phyloP scores from a whole-genome alignment of 2,888 invertebrate genomes.

The Drosophila subquinaria region DNA sequence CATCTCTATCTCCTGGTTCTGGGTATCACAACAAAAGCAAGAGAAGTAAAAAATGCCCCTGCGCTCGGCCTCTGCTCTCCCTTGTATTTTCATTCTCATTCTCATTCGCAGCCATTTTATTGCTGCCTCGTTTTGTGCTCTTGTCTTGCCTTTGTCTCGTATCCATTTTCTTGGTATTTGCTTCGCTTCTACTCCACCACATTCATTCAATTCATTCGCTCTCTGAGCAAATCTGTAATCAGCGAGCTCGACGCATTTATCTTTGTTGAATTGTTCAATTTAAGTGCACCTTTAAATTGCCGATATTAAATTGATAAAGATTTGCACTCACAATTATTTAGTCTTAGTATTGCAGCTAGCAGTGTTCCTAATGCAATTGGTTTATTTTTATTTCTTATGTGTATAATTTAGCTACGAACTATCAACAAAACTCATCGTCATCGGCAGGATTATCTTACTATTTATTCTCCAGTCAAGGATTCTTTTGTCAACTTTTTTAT shows the following conservation, averaged over 20 bases:
- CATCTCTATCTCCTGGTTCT: slow-evolving; percentile 65
- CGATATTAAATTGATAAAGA: not conserved
- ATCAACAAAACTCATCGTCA: no score
- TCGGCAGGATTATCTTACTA: no score
- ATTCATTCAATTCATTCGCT: slow-evolving; percentile 38
- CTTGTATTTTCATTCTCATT: slow-evolving; percentile 48
- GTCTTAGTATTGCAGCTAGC: not conserved
- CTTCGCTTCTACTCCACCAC: slow-evolving; percentile 22
- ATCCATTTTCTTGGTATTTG: slow-evolving; percentile 53
- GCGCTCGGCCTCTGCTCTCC: slow-evolving; percentile 33
- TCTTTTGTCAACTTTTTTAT: no score
- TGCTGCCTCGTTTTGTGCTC: slow-evolving; percentile 52
- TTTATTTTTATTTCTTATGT: no score
- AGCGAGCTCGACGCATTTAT: slow-evolving; percentile 11
- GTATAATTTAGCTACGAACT: no score
- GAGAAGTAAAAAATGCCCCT: slow-evolving; percentile 54
- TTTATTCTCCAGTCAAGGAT: no score
- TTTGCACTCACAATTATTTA: not conserved
- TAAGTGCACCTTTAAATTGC: not conserved
- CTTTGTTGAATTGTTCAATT: slow-evolving; percentile 1
- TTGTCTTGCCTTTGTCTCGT: slow-evolving; percentile 40
- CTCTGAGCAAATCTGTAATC: slow-evolving; percentile 34
- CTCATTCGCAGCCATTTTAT: slow-evolving; percentile 74
- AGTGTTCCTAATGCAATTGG: no score
- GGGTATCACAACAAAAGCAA: slow-evolving; percentile 40